Base-by-base conservation (phyloP, 2,797 vertebrate genomes). In the Sebastes taczanowskii region DNA sequence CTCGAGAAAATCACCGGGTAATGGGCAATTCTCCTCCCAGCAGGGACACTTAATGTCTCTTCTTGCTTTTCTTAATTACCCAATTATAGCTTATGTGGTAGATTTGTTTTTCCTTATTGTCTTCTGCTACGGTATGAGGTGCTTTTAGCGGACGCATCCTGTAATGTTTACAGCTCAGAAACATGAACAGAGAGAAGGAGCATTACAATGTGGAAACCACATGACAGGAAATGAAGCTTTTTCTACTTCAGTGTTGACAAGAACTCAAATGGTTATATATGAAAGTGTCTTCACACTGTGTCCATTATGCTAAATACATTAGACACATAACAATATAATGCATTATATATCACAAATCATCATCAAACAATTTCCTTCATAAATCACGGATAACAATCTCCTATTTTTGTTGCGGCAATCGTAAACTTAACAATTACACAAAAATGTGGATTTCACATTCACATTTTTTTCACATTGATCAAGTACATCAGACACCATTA, bases 11-110 rank as follows among this genome's bases (percentile, higher is more conserved):
- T 94, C 90, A 84, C 78, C 5, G 27, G 82, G 80, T 94, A 95
- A 95, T 94, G 90, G 94, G 58, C 83, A 82, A 90, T 93, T 91
- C 90, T 84, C 85, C 81, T 89, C 88, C 91, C 89, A 91, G 92
- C 86, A 90, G 90, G 82, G 74, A 82, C 89, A 86, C 80, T 90
- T 86, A 94, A 94, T 82, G 90, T 89, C 86, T 92, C 91, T 90
- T 93, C 85, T 87, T 68, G 82, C 80, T 91, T 88, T 91, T 88
- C 85, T 83, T 93, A 92, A 95, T 94, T 88, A 94, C 82, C 92
- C 90, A 92, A 92, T 95, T 92, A 93, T 86, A 89, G 89, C 90
- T 83, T 87, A 82, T 87, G 86, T 65, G 72, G 79, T 77, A 88
- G 71, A 90, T 91, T 90, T 90, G 87, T 92, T 89, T 92, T 86